Conservation (phyloP, 2,113 vertebrate species). For the Falco punctatus region DNA sequence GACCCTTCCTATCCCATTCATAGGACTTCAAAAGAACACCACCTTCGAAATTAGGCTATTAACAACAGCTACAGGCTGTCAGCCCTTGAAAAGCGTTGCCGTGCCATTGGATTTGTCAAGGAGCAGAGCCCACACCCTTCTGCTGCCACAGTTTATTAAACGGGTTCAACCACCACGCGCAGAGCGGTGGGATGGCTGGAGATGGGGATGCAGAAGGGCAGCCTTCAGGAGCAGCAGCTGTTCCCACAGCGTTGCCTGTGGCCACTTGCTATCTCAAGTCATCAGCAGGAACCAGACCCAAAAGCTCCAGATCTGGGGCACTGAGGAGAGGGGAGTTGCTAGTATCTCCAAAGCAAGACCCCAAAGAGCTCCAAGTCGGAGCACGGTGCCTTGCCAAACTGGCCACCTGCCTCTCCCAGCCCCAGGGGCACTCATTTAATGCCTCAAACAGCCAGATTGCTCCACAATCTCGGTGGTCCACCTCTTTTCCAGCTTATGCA, state of each 20-base stretch:
- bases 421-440: not conserved
- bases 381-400: not conserved
- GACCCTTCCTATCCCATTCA: not conserved
- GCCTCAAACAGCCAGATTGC: not conserved
- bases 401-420: not conserved
- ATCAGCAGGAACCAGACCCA: not conserved
- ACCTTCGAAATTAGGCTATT: not conserved
- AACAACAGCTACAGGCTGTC: not conserved
- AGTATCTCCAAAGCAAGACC: not conserved
- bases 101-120: fast-evolving
- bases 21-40: not conserved
- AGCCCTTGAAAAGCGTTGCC: not conserved
- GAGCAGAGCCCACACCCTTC: not conserved
- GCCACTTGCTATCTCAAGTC: too few species aligned
- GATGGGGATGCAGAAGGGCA: not conserved
- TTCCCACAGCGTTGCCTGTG: fast-evolving
- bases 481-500: not conserved
- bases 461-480: not conserved
- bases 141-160: not conserved
- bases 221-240: not conserved
- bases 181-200: not conserved
- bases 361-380: fast-evolving
- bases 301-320: not conserved
- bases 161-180: fast-evolving
- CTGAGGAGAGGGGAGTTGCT: not conserved